phyloP scores from a whole-genome alignment of 2,113 vertebrate species.

The Hemibagrus wyckioides region DNA sequence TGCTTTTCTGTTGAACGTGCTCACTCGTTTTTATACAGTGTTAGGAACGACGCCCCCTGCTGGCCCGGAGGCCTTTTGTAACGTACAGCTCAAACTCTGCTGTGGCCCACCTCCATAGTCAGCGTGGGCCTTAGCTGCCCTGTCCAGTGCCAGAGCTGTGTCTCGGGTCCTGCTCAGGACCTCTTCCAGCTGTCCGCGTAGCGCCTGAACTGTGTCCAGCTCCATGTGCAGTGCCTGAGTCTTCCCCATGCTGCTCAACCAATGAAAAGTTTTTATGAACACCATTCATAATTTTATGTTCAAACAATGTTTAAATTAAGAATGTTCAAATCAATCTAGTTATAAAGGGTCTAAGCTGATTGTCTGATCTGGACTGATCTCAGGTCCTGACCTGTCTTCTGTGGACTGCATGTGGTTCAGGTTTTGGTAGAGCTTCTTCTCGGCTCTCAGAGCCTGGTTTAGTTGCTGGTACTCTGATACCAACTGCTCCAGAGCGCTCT shows the following conservation, averaged over 20 bases:
- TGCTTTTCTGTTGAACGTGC: conserved; percentile 11
- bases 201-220: conserved; percentile 83
- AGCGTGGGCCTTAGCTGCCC: conserved; percentile 72
- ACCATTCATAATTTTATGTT: neutral
- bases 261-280: neutral
- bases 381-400: conserved; percentile 79
- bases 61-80: conserved; percentile 82
- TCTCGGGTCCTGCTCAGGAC: conserved; percentile 84
- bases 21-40: conserved; percentile 61
- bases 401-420: conserved; percentile 78
- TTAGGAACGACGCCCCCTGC: conserved; percentile 68
- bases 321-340: neutral
- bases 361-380: conserved; percentile 68
- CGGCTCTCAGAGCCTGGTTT: conserved; percentile 85
- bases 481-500: conserved; percentile 83
- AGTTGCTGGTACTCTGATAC: conserved; percentile 82
- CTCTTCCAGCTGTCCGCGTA: conserved; percentile 87
- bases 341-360: conserved; percentile 75
- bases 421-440: conserved; percentile 87
- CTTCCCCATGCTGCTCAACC: conserved; percentile 73
- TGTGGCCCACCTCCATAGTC: conserved; percentile 93
- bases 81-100: conserved; percentile 75
- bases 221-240: conserved; percentile 81
- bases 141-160: conserved; percentile 82
- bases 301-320: neutral